phyloP scores from a whole-genome alignment of 2,888 invertebrate species.

The Nephrotoma guestfalica region DNA sequence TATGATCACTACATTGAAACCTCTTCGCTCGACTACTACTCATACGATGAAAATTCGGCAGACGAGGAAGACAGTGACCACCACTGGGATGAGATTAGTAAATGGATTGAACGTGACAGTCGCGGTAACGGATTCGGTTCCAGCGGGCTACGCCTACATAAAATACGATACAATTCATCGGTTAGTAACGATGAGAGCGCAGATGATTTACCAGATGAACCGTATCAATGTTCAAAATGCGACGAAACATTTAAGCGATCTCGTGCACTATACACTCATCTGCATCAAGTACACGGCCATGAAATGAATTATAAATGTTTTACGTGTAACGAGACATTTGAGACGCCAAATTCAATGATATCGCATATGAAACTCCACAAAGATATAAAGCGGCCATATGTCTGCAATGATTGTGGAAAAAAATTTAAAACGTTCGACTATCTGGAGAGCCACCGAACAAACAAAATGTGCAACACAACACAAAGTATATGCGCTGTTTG shows the following conservation, averaged over 20 bases:
- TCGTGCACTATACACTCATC: background rate
- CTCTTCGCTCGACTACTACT: background rate
- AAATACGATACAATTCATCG: background rate
- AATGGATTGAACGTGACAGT: background rate
- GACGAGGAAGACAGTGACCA: background rate
- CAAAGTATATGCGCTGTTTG: conserved; percentile 1
- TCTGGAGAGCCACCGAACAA: background rate
- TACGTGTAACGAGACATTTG: background rate
- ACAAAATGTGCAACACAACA: background rate
- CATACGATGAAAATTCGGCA: background rate
- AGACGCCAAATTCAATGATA: background rate
- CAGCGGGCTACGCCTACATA: background rate
- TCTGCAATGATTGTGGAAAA: background rate
- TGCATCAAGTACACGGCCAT: background rate
- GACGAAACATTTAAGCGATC: background rate
- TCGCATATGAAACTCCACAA: background rate
- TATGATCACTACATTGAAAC: conserved; percentile 4
- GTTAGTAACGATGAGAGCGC: background rate
- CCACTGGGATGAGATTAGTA: background rate
- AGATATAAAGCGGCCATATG: background rate
- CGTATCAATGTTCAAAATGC: conserved; percentile 3
- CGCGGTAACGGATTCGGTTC: background rate
- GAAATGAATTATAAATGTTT: background rate
- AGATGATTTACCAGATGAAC: background rate
- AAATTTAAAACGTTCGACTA: conserved; percentile 3